phyloP scores from a whole-genome alignment of 1,140 invertebrate species.

The Druon quercuslanigerum region DNA sequence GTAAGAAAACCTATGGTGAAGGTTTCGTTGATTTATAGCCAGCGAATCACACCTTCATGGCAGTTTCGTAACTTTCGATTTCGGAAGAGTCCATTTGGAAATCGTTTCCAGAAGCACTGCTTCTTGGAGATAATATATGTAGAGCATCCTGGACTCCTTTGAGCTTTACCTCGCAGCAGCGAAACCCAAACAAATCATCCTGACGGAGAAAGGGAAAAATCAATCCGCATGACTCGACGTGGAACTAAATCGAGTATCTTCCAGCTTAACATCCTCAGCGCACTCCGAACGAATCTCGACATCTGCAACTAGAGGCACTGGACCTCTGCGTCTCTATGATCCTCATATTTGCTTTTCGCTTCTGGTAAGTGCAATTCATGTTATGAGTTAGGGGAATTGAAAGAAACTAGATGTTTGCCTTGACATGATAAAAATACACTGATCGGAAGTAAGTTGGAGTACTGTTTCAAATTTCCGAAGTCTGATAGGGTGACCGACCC shows the following conservation, averaged over 20 bases:
- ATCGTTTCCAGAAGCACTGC: background rate
- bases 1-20: too few species aligned
- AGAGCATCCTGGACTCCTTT: background rate
- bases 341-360: too few species aligned
- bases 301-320: background rate
- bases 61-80: too few species aligned
- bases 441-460: too few species aligned
- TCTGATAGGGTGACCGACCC: too few species aligned
- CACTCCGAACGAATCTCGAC: background rate
- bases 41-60: too few species aligned
- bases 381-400: background rate
- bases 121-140: background rate
- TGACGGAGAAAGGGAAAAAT: conserved; percentile 5
- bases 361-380: too few species aligned
- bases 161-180: background rate
- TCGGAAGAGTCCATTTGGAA: background rate
- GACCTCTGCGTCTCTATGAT: background rate
- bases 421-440: too few species aligned
- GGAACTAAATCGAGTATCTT: background rate
- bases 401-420: background rate
- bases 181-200: conserved; percentile 29
- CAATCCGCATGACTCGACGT: background rate
- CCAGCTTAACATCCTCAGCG: background rate
- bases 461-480: too few species aligned
- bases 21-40: too few species aligned